Evolutionary conservation across 1,140 invertebrate species (phyloP).

Genomic region (Belonocnema kinseyi): DNA sequence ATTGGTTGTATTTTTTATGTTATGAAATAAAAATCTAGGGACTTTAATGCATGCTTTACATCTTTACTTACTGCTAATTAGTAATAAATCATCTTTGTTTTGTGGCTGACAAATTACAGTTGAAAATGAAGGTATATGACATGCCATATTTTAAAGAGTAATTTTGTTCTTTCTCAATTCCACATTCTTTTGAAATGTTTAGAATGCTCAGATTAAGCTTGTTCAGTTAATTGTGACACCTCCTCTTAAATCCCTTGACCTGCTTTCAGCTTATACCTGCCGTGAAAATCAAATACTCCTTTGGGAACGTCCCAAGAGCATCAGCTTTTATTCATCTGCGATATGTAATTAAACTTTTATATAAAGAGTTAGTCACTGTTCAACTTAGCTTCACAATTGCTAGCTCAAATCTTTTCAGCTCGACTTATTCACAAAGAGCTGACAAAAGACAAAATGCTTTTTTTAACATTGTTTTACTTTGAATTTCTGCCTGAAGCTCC

Average conservation of each 20-base stretch:
- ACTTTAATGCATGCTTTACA: no score
- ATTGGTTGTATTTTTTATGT: no score
- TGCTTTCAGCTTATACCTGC: background rate
- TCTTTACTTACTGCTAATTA: no score
- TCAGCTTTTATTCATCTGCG: background rate
- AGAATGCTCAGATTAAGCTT: slow-evolving; percentile 26
- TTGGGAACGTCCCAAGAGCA: slow-evolving; percentile 9
- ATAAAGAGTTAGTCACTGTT: slow-evolving; percentile 5
- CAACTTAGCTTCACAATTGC: background rate
- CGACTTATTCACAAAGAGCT: no score
- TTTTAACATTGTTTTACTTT: no score
- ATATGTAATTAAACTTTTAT: slow-evolving; percentile 29
- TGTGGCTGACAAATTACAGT: no score
- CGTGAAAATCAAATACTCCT: slow-evolving; percentile 21
- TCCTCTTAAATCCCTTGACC: background rate
- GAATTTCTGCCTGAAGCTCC: no score
- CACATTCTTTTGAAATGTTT: background rate
- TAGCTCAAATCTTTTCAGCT: background rate
- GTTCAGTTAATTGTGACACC: slow-evolving; percentile 16
- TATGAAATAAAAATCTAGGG: no score
- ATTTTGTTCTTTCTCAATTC: background rate
- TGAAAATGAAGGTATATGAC: no score
- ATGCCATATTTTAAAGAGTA: no score
- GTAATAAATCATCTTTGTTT: no score
- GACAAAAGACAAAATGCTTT: no score